Evolutionary conservation across 2,888 invertebrate species (phyloP).

Genomic region (Petrolisthes manimaculis): DNA sequence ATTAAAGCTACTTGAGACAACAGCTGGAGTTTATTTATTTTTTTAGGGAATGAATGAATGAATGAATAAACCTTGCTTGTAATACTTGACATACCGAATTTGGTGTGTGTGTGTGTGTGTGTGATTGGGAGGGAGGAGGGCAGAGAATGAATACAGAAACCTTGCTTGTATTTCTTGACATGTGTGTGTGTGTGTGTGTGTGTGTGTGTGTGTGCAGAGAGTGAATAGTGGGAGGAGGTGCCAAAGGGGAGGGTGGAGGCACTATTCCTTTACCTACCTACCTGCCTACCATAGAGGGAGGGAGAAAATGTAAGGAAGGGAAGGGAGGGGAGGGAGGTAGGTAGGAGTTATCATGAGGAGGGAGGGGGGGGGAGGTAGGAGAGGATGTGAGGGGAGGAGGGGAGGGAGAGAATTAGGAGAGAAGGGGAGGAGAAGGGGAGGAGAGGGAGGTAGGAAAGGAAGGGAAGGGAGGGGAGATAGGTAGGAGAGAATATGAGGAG

Average conservation of each 20-base stretch:
- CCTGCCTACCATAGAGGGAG: background rate
- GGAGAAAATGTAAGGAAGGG: background rate
- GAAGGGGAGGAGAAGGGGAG: background rate
- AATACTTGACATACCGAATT: background rate
- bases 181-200: constrained; percentile 20
- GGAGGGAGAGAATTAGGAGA: background rate
- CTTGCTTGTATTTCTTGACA: background rate
- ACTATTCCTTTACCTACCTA: background rate
- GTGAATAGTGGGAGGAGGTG: background rate
- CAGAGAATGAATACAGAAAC: too few species aligned
- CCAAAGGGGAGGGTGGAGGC: background rate
- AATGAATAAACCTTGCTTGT: too few species aligned
- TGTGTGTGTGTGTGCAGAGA: background rate
- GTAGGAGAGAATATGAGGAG: background rate
- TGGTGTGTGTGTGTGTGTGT: constrained; percentile 22
- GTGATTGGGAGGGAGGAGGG: background rate
- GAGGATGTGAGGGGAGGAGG: background rate
- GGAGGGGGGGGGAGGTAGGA: background rate
- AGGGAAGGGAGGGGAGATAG: background rate
- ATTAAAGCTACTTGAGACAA: too few species aligned
- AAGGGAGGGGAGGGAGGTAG: background rate
- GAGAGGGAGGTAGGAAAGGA: background rate
- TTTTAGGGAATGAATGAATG: too few species aligned
- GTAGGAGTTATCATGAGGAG: background rate
- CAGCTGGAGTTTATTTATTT: too few species aligned